These are phyloP conservation scores for Orthonevra nobilis DNA, from an alignment of 2,888 invertebrate species.

Conservation along the genomic window DNA sequence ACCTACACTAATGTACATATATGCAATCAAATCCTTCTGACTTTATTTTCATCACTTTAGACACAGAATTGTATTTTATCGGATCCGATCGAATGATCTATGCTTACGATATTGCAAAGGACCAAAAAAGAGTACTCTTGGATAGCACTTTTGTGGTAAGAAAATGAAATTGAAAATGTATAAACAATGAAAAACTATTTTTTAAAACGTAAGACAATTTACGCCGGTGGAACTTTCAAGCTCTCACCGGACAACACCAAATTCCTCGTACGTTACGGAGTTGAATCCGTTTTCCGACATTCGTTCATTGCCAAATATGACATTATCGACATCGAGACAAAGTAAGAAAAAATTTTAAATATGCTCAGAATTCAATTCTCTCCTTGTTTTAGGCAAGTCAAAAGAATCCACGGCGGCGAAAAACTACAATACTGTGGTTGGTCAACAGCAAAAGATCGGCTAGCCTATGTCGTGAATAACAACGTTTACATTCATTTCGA, in stretches of 20 bases:
- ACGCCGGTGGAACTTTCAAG: conserved; percentile 75
- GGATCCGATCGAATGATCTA: conserved; percentile 75
- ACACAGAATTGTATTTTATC: conserved; percentile 82
- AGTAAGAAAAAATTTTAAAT: conserved; percentile 80
- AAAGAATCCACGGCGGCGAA: conserved; percentile 79
- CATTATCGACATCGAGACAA: conserved; percentile 82
- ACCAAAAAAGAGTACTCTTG: conserved; percentile 72
- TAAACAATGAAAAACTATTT: too few relatives aligned
- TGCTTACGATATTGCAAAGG: conserved; percentile 80
- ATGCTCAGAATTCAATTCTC: not conserved
- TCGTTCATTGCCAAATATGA: conserved; percentile 84
- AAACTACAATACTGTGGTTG: conserved; percentile 85
- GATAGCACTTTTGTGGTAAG: conserved; percentile 74
- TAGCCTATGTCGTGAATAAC: conserved; percentile 85
- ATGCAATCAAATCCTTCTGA: too few relatives aligned
- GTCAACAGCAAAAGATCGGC: conserved; percentile 81
- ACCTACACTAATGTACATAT: too few relatives aligned
- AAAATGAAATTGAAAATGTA: not conserved
- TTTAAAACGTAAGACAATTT: conserved; percentile 74
- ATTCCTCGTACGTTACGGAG: conserved; percentile 76
- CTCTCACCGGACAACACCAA: conserved; percentile 78
- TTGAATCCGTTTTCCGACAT: conserved; percentile 82
- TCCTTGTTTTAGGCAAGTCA: conserved; percentile 8
- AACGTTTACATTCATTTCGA: conserved; percentile 82
- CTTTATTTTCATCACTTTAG: too few relatives aligned